Percentiles rank a stretch among this genome's conserved stretches.
Conservation (phyloP, 1,140 invertebrate genomes). For the Apis cerana region DNA sequence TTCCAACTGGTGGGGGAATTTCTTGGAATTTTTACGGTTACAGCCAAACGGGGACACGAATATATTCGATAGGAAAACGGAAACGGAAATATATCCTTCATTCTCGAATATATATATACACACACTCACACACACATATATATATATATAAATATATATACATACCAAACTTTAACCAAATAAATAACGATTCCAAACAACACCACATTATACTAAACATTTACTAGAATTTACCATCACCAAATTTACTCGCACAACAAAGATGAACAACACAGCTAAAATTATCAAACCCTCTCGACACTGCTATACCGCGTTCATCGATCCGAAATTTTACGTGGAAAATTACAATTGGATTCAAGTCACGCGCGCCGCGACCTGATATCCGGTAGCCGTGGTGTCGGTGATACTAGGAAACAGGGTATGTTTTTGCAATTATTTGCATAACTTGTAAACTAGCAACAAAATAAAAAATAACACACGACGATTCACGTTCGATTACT, state of each 20-base stretch:
- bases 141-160: no score
- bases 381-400: constrained; percentile 67
- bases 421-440: constrained; percentile 81
- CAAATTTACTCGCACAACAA: constrained; percentile 46
- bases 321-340: constrained; percentile 63
- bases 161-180: constrained; percentile 15
- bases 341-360: constrained; percentile 70
- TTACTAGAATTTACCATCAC: constrained; percentile 46
- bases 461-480: constrained; percentile 59
- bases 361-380: constrained; percentile 65
- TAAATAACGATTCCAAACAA: constrained; percentile 30
- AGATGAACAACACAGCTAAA: constrained; percentile 35
- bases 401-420: constrained; percentile 81
- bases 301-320: constrained; percentile 64
- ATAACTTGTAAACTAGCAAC: constrained; percentile 72
- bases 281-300: constrained; percentile 63
- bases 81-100: constrained; percentile 43
- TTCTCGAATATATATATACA: constrained; percentile 14
- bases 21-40: constrained; percentile 24
- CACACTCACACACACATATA: no score
- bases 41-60: constrained; percentile 22
- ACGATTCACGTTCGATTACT: no score
- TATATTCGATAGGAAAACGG: constrained; percentile 42
- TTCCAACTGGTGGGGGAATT: neutral
- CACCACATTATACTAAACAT: constrained; percentile 34